Evolutionary conservation across 2,113 vertebrate genomes (phyloP).

Genomic region (Potamarius usumacintae): DNA sequence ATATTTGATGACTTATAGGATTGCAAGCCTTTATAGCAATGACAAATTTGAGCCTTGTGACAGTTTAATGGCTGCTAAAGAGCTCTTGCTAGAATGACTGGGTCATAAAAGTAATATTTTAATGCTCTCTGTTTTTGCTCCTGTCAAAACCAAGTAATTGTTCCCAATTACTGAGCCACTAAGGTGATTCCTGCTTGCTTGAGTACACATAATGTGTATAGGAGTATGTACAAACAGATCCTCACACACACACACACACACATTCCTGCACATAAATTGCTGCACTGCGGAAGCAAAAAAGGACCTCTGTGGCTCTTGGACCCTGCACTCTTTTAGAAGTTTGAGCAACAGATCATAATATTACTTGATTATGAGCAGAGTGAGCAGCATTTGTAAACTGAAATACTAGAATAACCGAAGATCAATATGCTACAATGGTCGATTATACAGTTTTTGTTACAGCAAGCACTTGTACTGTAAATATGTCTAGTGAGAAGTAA

Average conservation of each 20-base stretch:
- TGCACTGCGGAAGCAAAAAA: background rate
- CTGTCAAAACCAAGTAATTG: conserved; percentile 81
- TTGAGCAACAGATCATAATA: background rate
- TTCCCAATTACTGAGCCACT: conserved; percentile 80
- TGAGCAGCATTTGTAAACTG: background rate
- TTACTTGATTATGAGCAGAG: background rate
- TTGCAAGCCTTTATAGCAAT: conserved; percentile 81
- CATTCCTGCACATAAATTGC: background rate
- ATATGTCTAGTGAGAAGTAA: background rate
- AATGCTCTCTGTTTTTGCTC: conserved; percentile 84
- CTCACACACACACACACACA: background rate
- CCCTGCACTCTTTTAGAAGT: background rate
- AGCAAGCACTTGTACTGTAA: background rate
- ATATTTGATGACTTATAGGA: conserved; percentile 90
- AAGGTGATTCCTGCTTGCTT: conserved; percentile 38
- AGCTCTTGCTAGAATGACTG: conserved; percentile 78
- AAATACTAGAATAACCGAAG: background rate
- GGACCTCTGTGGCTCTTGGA: background rate
- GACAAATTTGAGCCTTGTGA: conserved; percentile 85
- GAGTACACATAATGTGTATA: conserved; percentile 32
- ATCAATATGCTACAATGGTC: background rate
- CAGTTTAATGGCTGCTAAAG: conserved; percentile 94
- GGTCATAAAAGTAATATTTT: conserved; percentile 88
- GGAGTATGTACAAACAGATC: conserved; percentile 2
- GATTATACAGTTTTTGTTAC: background rate